Evolutionary conservation across 2,797 vertebrate genomes (phyloP).

Genomic region (Hapalemur alaotrensis): DNA sequence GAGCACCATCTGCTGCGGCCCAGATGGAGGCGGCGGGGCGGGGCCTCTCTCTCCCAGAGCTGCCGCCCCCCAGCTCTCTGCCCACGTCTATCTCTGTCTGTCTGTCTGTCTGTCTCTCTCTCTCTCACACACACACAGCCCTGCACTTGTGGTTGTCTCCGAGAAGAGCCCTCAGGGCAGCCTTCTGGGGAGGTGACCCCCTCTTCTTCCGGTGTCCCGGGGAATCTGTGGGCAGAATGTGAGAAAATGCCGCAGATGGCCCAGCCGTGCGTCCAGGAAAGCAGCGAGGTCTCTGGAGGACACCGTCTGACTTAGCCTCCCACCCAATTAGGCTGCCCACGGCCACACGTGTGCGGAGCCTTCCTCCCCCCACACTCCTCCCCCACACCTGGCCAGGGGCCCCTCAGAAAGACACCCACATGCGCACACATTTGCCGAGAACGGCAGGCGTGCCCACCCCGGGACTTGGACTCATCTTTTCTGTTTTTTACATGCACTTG

Average conservation of each 20-base stretch:
- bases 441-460: background rate
- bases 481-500: conserved; percentile 50
- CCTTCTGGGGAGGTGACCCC: background rate
- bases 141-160: background rate
- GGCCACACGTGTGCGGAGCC: background rate
- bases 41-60: background rate
- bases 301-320: background rate
- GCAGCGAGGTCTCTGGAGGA: conserved; percentile 29
- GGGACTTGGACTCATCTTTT: conserved; percentile 7
- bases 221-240: conserved; percentile 67
- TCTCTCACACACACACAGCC: accelerated
- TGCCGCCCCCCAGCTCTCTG: background rate
- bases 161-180: background rate
- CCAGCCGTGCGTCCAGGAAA: background rate
- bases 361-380: background rate
- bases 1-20: conserved; percentile 41
- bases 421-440: background rate
- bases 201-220: conserved; percentile 24
- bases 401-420: background rate
- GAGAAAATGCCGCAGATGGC: conserved; percentile 64
- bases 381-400: background rate
- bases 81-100: background rate
- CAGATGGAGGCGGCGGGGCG: background rate
- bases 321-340: background rate
- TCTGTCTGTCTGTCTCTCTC: background rate